phyloP scores from a whole-genome alignment of 2,113 vertebrate genomes.

The Serilophus lunatus region DNA sequence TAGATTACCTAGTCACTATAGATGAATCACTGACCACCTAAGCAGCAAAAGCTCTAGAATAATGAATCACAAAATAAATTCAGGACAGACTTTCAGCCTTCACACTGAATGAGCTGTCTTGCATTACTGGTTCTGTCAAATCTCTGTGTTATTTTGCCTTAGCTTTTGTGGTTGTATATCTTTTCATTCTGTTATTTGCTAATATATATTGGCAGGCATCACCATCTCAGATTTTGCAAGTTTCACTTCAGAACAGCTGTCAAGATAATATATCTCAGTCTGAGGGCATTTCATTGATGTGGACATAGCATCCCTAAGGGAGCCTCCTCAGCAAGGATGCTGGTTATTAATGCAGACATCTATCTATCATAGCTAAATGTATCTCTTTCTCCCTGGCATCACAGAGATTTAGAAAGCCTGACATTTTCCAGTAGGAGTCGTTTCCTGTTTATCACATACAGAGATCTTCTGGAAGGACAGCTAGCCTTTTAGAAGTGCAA shows the following conservation, averaged over 20 bases:
- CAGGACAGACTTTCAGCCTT: not conserved
- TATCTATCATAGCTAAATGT: constrained; percentile 16
- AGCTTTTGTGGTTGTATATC: not conserved
- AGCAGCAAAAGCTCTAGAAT: not conserved
- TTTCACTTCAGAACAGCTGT: constrained; percentile 26
- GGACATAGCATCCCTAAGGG: constrained; percentile 9
- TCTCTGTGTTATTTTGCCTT: not conserved
- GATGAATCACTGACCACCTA: not conserved
- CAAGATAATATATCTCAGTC: constrained; percentile 18
- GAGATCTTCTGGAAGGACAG: not conserved
- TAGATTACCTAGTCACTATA: not conserved
- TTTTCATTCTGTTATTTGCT: not conserved
- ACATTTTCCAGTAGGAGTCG: constrained; percentile 17
- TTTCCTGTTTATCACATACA: not conserved
- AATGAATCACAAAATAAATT: not conserved
- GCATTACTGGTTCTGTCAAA: not conserved
- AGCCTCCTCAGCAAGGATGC: not conserved
- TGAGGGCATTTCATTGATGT: constrained; percentile 23
- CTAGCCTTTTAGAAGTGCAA: constrained; percentile 23
- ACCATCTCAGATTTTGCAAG: not conserved
- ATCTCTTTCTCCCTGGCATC: not conserved
- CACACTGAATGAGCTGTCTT: not conserved
- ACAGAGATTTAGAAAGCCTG: not conserved
- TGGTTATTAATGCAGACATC: constrained; percentile 36
- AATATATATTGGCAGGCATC: not conserved